Evolutionary conservation across 2,113 vertebrate genomes (phyloP), one percentile per base, ranked within the genome.

Genomic region (Lichenostomus cassidix): DNA sequence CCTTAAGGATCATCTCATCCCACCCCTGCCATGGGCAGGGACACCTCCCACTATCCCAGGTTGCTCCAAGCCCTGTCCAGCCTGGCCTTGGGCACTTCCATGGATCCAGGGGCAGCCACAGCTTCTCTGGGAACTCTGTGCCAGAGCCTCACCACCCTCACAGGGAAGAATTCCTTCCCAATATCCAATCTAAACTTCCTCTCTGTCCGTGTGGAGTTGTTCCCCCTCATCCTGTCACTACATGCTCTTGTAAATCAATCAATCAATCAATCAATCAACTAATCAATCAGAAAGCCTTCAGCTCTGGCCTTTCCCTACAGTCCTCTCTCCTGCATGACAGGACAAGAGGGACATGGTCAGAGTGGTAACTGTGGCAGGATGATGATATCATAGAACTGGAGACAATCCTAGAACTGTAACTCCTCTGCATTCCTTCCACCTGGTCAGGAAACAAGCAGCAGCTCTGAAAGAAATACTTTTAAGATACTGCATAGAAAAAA

Each of bases 41-140:
- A 60, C 23, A 29, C 13, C 24, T 82, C 0, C 12, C 46, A 21
- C 46, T 24, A 0, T 8, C 60, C 60, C 53, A 75, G 69, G 39
- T 0, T 60, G 62, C 16, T 47, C 16, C 60, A 6, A 74, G 3
- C 12, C 17, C 76, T 0, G 0, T 46, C 84, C 75, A 41, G 0
- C 75, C 58, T 56, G 77, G 19, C 37, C 15, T 59, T 20, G 60
- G 60, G 0, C 77, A 59, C 18, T 50, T 0, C 52, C 76, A 81
- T 23, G 33, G 60, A 33, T 52, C 31, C 71, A 50, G 68, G 50
- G 44, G 27, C 59, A 81, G 42, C 68, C 52, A 8, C 31, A 88
- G 49, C 85, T 65, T 0, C 44, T 31, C 35, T 71, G 65, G 49
- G 49, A 35, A 71, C 17, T 49, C 71, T 37, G 17, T 59, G 62